Base-by-base conservation (phyloP, 1,140 invertebrate genomes). In the Papilio aristodemus region DNA sequence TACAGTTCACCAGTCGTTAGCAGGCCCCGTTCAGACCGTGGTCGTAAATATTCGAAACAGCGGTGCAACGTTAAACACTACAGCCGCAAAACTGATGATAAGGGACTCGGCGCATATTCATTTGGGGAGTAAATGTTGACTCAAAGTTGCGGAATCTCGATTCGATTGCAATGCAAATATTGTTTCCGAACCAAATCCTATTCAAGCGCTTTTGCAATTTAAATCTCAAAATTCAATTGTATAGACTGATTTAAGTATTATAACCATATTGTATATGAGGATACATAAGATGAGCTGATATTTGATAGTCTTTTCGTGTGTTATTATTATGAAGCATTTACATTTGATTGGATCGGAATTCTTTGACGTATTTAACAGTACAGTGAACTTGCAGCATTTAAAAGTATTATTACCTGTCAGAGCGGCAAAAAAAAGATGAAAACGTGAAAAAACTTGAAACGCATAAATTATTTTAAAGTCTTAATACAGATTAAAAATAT, bases 151-250 rank as follows among this genome's bases (percentile, higher is more conserved):
- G 36, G 59, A 37, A 62, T 62, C 32, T 38, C 59, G 59, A 62
- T 62, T 62, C 59, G 32, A 62, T 62, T 62, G 59, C 32, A 62
- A 37, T 62, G 59, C 59, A 62, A 62, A 62, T 62, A 62, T 62
- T 62, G 59, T 62, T 38, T 62, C 59, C 59, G 59, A 62, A 62
- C 59, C 32, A 38, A 62, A 38, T 38, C 59, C 59, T 62, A 62
- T 62, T 62, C 32, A 62, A 62, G 46, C 46, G 19, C 46, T 54
- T 54, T 54, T 54, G 46, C 46, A 54, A 54, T 54, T 54, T 54
- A 54, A 54, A 54, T 54, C 19, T 10, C 19, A 22, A 54, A 54
- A 54, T 54, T 54, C 46, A 54, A 22, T 22, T 54, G 46, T 54
- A 54, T 54, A 22, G 46, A 25, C 46, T 25, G 19, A 11, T 22